Conservation (phyloP, 1,140 invertebrate species). For the Heliconius hermathena region DNA sequence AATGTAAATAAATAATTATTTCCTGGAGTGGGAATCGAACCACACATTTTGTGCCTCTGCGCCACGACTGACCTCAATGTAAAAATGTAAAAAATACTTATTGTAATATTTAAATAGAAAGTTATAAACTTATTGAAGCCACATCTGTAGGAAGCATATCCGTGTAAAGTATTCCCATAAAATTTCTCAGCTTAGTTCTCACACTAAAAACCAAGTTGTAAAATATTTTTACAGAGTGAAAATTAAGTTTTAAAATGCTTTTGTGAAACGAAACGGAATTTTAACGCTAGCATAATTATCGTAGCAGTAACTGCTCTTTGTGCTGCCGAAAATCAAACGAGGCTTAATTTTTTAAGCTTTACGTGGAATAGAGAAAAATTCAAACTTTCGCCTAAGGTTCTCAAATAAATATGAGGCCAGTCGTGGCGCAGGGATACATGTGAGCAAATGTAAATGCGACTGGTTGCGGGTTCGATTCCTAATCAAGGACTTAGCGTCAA, state of each 20-base stretch:
- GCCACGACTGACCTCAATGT: too few relatives aligned
- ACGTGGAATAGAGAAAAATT: not conserved
- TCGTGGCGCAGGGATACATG: too few relatives aligned
- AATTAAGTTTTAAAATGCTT: slow-evolving; percentile 35
- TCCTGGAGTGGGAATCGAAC: too few relatives aligned
- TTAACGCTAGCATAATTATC: slow-evolving; percentile 27
- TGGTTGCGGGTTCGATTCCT: too few relatives aligned
- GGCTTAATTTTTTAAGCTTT: not conserved
- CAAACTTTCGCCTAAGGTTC: too few relatives aligned
- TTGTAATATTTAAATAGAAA: too few relatives aligned
- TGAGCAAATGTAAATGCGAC: too few relatives aligned
- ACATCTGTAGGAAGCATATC: slow-evolving; percentile 27
- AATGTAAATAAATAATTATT: too few relatives aligned
- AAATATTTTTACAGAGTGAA: slow-evolving; percentile 37
- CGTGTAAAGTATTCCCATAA: slow-evolving; percentile 37
- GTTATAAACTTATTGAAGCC: not conserved
- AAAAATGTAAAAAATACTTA: too few relatives aligned
- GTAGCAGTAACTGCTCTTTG: slow-evolving; percentile 24
- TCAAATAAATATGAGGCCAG: too few relatives aligned
- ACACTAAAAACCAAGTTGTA: slow-evolving; percentile 45
- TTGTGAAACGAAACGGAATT: slow-evolving; percentile 29
- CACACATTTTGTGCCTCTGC: too few relatives aligned
- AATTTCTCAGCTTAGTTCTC: slow-evolving; percentile 46
- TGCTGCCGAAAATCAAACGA: slow-evolving; percentile 26
- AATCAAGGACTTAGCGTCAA: too few relatives aligned